Evolutionary conservation across 64 coral and sea anemone genomes (phyloP).

Genomic region (Pachyseris speciosa): DNA sequence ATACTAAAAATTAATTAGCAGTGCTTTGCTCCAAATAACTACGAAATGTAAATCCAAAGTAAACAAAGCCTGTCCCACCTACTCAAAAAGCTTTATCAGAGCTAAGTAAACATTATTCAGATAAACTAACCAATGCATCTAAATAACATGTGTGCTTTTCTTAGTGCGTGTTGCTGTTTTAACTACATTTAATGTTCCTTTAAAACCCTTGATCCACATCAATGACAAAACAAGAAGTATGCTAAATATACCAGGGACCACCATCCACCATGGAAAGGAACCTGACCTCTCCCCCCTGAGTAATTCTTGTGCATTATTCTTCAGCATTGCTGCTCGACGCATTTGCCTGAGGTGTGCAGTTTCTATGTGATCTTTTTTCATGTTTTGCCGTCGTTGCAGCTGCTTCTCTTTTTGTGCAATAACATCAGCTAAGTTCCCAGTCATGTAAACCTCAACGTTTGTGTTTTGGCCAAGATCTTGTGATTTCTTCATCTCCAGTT

Average conservation of each 20-base stretch:
- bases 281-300: background rate
- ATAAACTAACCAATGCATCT: background rate
- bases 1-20: no score
- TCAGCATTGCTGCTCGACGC: slow-evolving; percentile 1
- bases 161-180: background rate
- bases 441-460: background rate
- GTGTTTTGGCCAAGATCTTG: background rate
- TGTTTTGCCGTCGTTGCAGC: background rate
- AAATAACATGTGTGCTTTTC: slow-evolving; percentile 23
- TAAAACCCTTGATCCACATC: background rate
- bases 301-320: background rate
- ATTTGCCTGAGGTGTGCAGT: slow-evolving; percentile 1
- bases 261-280: background rate
- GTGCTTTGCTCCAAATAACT: no score
- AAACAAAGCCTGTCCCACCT: background rate
- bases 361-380: background rate
- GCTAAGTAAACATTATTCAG: background rate
- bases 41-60: no score
- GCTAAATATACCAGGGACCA: background rate
- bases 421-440: background rate
- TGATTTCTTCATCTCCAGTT: background rate
- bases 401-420: background rate
- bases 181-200: background rate
- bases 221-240: background rate
- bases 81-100: background rate